These are phyloP conservation scores for Tauraco erythrolophus DNA, from an alignment of 2,113 vertebrate genomes.

Conservation along the genomic window DNA sequence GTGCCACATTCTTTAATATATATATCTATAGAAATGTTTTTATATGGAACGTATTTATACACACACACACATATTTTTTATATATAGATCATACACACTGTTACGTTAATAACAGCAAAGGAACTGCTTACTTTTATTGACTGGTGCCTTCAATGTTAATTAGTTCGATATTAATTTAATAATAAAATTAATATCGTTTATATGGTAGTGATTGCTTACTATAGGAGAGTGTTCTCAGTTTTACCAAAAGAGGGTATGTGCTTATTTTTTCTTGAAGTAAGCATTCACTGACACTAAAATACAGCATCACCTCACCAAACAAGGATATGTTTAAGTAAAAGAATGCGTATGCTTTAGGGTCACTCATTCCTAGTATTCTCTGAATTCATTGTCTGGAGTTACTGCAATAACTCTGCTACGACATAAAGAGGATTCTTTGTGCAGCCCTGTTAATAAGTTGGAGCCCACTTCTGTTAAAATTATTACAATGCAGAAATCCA, in stretches of 20 bases:
- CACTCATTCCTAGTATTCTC: not conserved
- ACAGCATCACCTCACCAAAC: not conserved
- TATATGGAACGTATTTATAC: not conserved
- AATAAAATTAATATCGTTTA: not conserved
- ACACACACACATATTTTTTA: rapidly evolving
- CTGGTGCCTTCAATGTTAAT: not conserved
- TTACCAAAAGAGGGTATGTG: not conserved
- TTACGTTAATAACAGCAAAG: not conserved
- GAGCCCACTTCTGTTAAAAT: not conserved
- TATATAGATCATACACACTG: rapidly evolving
- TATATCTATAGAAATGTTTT: not conserved
- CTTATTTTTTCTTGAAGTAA: not conserved
- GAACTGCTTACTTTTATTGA: not conserved
- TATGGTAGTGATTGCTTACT: not conserved
- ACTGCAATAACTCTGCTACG: not conserved
- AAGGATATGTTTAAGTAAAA: not conserved
- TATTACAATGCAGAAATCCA: not conserved
- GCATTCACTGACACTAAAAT: not conserved
- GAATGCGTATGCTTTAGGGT: not conserved
- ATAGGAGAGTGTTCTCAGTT: not conserved
- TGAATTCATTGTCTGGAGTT: not conserved
- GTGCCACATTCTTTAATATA: not conserved
- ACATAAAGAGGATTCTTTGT: not conserved
- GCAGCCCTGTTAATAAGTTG: not conserved
- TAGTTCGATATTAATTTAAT: not conserved